These are phyloP conservation scores for Amorpha juglandis DNA, from an alignment of 2,888 invertebrate genomes.

Conservation along the genomic window DNA sequence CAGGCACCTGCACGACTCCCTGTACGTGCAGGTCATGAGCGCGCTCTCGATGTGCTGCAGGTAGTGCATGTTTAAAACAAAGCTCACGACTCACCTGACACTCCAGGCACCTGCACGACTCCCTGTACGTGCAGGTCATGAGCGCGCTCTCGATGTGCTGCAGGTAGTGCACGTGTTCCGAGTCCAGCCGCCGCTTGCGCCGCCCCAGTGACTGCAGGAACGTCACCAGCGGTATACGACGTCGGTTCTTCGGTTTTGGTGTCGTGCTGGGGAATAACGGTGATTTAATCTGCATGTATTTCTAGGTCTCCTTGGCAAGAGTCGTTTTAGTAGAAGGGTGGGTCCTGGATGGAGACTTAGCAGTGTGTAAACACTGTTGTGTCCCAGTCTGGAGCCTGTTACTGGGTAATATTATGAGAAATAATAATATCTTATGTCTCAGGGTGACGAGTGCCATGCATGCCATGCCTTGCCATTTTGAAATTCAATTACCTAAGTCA, in stretches of 20 bases:
- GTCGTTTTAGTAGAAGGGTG: too few relatives aligned
- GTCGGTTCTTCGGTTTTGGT: slow-evolving; percentile 52
- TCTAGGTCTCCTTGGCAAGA: too few relatives aligned
- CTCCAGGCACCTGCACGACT: slow-evolving; percentile 72
- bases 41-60: slow-evolving; percentile 61
- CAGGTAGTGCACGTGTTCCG: slow-evolving; percentile 58
- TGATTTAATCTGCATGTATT: too few relatives aligned
- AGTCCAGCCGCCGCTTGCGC: slow-evolving; percentile 59
- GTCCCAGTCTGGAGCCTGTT: too few relatives aligned
- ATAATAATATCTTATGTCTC: too few relatives aligned
- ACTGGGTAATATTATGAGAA: too few relatives aligned
- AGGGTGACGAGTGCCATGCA: too few relatives aligned
- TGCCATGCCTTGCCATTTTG: too few relatives aligned
- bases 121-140: slow-evolving; percentile 67
- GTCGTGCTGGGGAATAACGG: slow-evolving; percentile 40
- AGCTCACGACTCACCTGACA: slow-evolving; percentile 51
- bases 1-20: slow-evolving; percentile 72
- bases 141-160: slow-evolving; percentile 62
- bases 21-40: slow-evolving; percentile 65
- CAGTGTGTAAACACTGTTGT: too few relatives aligned
- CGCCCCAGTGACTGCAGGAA: slow-evolving; percentile 65
- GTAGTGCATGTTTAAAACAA: slow-evolving; percentile 48
- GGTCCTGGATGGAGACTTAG: too few relatives aligned
- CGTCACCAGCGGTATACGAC: slow-evolving; percentile 54
- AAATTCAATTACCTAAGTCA: too few relatives aligned